Percentiles rank a stretch among this genome's conserved stretches.
Evolutionary conservation across 2,113 vertebrate genomes (phyloP).

Genomic region (Tragulus kanchil): DNA sequence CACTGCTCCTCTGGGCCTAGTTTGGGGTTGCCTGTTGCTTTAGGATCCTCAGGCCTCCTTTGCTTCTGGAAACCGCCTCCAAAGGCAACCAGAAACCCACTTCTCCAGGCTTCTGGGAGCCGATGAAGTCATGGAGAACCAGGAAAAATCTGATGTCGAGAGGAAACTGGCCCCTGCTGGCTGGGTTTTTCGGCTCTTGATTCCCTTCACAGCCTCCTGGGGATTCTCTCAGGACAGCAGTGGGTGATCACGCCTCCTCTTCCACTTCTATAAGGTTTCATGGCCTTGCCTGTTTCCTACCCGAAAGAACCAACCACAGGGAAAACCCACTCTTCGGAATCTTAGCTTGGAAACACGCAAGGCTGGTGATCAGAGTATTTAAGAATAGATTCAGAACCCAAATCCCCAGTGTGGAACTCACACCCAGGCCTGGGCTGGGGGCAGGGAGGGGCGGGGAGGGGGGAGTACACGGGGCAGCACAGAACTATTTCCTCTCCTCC

Average conservation of each 20-base stretch:
- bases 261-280: neutral
- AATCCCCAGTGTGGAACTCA: slow-evolving; percentile 1
- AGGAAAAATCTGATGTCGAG: neutral
- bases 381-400: slow-evolving; percentile 21
- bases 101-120: neutral
- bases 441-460: neutral
- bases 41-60: neutral
- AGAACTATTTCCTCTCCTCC: slow-evolving; percentile 49
- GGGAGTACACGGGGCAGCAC: neutral
- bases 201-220: neutral
- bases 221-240: neutral
- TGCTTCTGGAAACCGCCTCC: neutral
- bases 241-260: neutral
- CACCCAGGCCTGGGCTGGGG: neutral
- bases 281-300: neutral
- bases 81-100: neutral
- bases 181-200: neutral
- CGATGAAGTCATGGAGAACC: neutral
- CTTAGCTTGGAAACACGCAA: slow-evolving; percentile 45
- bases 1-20: neutral
- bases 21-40: neutral
- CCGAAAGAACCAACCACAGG: neutral
- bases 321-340: slow-evolving; percentile 34
- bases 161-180: too few relatives aligned
- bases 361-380: slow-evolving; percentile 29